phyloP scores from a whole-genome alignment of 2,888 invertebrate species.

The Sceliomorpha sp. region DNA sequence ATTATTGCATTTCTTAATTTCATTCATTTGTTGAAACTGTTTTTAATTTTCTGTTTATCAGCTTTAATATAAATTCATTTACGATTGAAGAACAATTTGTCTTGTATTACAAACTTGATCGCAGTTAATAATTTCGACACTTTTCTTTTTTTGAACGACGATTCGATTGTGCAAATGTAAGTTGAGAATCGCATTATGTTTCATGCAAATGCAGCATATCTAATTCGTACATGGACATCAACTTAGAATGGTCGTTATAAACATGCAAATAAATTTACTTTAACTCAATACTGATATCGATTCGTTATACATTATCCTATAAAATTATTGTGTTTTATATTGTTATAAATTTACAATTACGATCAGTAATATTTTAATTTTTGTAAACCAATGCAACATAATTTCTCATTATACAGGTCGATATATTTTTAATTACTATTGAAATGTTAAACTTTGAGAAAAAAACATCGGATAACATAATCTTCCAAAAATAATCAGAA shows the following conservation, averaged over 20 bases:
- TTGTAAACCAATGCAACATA: too few species aligned
- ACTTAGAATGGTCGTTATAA: constrained; percentile 30
- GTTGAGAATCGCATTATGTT: constrained; percentile 43
- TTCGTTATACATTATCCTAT: too few species aligned
- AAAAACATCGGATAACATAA: neutral
- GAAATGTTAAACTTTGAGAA: too few species aligned
- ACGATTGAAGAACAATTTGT: too few species aligned
- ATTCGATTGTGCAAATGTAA: constrained; percentile 49
- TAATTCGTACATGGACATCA: constrained; percentile 48
- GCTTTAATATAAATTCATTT: too few species aligned
- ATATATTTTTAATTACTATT: too few species aligned
- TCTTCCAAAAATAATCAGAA: constrained; percentile 1
- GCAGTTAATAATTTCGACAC: constrained; percentile 36
- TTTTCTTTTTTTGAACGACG: constrained; percentile 43
- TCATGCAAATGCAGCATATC: constrained; percentile 50
- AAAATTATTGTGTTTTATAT: too few species aligned
- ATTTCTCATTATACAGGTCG: too few species aligned
- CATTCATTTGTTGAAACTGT: neutral
- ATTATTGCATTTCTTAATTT: too few species aligned
- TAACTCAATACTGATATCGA: too few species aligned
- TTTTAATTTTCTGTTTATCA: neutral
- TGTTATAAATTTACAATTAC: too few species aligned
- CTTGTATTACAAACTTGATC: constrained; percentile 10
- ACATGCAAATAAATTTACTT: constrained; percentile 43
- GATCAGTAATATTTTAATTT: too few species aligned